Conservation (phyloP, 2,797 vertebrate genomes). For the Protonibea diacanthus region DNA sequence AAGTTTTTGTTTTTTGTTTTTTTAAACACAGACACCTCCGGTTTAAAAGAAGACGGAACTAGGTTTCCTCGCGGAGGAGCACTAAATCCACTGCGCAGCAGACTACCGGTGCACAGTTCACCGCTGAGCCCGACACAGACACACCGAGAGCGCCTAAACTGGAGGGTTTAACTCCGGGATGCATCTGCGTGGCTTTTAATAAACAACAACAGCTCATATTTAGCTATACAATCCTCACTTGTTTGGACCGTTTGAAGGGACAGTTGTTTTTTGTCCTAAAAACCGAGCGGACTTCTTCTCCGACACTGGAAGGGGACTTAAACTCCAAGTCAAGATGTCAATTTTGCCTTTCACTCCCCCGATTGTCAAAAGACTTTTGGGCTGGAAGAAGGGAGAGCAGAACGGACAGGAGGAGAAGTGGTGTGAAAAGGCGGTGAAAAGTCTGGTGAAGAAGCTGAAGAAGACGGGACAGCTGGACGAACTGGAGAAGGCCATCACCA, state of each 20-base stretch:
- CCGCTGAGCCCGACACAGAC: constrained; percentile 48
- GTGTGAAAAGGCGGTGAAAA: constrained; percentile 99
- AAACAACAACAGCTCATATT: constrained; percentile 13
- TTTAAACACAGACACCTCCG: background rate
- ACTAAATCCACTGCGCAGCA: constrained; percentile 57
- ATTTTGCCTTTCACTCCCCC: constrained; percentile 99
- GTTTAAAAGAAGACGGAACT: constrained; percentile 66
- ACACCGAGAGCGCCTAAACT: constrained; percentile 36
- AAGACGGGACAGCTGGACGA: constrained; percentile 99
- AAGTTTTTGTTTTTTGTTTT: no score
- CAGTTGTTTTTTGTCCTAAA: constrained; percentile 35
- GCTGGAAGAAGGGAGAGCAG: constrained; percentile 99
- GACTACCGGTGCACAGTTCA: constrained; percentile 54
- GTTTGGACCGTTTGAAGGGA: constrained; percentile 11
- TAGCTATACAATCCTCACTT: background rate
- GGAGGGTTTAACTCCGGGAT: constrained; percentile 57
- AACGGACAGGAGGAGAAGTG: constrained; percentile 99
- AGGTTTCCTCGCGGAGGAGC: constrained; percentile 84
- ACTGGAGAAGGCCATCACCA: constrained; percentile 98
- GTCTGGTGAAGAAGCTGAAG: constrained; percentile 98
- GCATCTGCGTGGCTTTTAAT: constrained; percentile 29
- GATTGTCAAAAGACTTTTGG: constrained; percentile 97
- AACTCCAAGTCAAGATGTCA: constrained; percentile 88
- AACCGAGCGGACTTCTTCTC: constrained; percentile 52
- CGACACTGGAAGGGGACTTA: constrained; percentile 63